Base-by-base conservation (phyloP, 2,888 invertebrate genomes). In the Diaprepes abbreviatus region DNA sequence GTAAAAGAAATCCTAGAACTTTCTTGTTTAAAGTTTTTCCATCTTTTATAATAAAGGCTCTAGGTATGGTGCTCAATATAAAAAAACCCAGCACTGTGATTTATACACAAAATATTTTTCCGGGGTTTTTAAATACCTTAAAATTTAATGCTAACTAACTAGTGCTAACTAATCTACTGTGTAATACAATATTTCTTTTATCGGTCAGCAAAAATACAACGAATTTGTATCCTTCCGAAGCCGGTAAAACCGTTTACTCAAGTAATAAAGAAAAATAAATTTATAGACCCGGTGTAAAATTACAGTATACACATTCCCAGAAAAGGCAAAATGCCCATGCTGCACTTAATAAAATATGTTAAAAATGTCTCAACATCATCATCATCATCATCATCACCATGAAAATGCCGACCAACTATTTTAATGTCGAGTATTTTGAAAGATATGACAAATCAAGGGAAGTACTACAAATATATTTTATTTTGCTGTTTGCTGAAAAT, bases 371-470 rank as follows among this genome's bases (percentile, higher is more conserved):
- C 9, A 35, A 35, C n/a, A 35, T 10, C n/a, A 35, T 35, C n/a
- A 33, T 33, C 7, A n/a, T 33, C 9, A 35, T n/a, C n/a, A 35
- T 10, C n/a, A 35, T 35, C n/a, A 33, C 7, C 7, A 10, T n/a
- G n/a, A n/a, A 35, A 4, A 35, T 35, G 3, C 9, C 40, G 9
- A n/a, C 24, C 38, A 16, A 38, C 38, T 24, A 45, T 24, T 45
- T 24, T 6, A 24, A 45, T 5, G 45, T 45, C 1, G 12, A n/a
- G 21, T 9, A 12, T 24, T 45, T 45, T 24, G 21, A 24, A 19
- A 45, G 24, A 45, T 45, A 45, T 45, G 45, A 24, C 24, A 24
- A n/a, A 24, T 45, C n/a, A 45, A 45, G 24, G 12, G 45, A 12
- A 10, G 24, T 45, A 24, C 24, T 12, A 21, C 2, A 2, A n/a